These are phyloP conservation scores for Panopea generosa DNA, from an alignment of 2,888 invertebrate genomes.

Conservation along the genomic window DNA sequence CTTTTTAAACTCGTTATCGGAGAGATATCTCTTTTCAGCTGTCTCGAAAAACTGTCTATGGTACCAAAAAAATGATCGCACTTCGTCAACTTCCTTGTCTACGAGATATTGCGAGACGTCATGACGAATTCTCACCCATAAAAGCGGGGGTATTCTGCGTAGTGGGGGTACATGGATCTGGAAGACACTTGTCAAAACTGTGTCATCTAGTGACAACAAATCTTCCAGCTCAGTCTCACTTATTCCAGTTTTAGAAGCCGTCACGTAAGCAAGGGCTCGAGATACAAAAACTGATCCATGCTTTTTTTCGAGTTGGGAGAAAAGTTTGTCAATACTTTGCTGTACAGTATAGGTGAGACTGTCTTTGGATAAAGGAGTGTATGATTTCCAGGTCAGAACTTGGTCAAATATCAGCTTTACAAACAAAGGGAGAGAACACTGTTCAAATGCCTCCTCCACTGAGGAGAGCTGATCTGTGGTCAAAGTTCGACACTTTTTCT, in stretches of 20 bases:
- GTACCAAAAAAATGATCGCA: constrained; percentile 79
- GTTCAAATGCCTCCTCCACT: constrained; percentile 71
- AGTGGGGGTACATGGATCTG: constrained; percentile 80
- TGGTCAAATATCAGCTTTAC: constrained; percentile 78
- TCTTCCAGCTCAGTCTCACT: constrained; percentile 81
- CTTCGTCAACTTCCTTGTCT: constrained; percentile 79
- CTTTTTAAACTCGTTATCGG: constrained; percentile 44
- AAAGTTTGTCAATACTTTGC: constrained; percentile 76
- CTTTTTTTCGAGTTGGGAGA: constrained; percentile 76
- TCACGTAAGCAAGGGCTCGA: constrained; percentile 76
- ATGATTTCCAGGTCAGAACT: constrained; percentile 77
- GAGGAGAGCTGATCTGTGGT: constrained; percentile 71
- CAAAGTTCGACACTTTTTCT: constrained; percentile 66
- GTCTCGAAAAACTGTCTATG: constrained; percentile 81
- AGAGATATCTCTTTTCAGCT: constrained; percentile 71
- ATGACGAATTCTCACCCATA: constrained; percentile 77
- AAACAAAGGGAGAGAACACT: constrained; percentile 78
- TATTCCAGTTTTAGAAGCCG: constrained; percentile 75
- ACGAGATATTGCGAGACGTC: constrained; percentile 78
- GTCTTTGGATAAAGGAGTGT: constrained; percentile 63
- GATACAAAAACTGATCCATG: constrained; percentile 76
- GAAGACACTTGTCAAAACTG: constrained; percentile 76
- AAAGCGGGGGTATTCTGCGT: constrained; percentile 78
- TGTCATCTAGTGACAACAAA: constrained; percentile 80
- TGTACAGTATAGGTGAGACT: constrained; percentile 72